Evolutionary conservation across 2,113 vertebrate genomes (phyloP).

Genomic region (Eubucco bourcierii): DNA sequence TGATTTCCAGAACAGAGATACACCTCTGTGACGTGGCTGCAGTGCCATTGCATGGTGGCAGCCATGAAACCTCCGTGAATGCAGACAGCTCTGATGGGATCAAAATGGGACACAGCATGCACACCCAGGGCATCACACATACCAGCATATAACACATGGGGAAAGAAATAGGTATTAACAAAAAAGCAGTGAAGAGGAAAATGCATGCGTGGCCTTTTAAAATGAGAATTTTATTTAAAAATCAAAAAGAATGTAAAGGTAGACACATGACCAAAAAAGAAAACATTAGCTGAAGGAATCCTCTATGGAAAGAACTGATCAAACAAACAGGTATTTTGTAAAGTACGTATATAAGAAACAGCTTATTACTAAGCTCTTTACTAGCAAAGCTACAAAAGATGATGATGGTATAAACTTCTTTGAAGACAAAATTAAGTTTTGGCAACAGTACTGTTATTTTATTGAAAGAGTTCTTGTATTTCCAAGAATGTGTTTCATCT

Average conservation of each 20-base stretch:
- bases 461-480: not conserved
- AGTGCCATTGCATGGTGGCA: not conserved
- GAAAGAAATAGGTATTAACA: not conserved
- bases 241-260: not conserved
- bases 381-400: not conserved
- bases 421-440: not conserved
- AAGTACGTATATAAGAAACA: not conserved
- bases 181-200: not conserved
- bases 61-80: not conserved
- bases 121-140: not conserved
- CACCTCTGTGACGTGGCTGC: not conserved
- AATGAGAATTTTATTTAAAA: not conserved
- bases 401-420: not conserved
- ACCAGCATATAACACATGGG: not conserved
- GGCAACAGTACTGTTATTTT: not conserved
- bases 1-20: not conserved
- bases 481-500: not conserved
- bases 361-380: not conserved
- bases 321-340: not conserved
- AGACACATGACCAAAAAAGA: not conserved
- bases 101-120: not conserved
- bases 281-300: not conserved
- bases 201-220: not conserved
- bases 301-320: not conserved
- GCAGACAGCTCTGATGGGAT: fast-evolving